phyloP scores from a whole-genome alignment of 2,888 invertebrate genomes.

The Plemyria rubiginata region DNA sequence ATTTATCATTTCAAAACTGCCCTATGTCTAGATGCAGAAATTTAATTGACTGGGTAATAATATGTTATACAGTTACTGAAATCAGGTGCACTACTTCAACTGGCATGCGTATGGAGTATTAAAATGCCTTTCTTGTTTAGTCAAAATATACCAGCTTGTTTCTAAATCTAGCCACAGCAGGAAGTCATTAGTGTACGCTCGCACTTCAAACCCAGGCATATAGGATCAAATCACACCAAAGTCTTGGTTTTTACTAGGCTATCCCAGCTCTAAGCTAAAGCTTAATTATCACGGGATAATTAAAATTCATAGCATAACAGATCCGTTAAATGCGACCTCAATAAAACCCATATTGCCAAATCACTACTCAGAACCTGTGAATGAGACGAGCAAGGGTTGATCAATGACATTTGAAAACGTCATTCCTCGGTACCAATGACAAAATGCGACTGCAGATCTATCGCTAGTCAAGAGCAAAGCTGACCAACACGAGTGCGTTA shows the following conservation, averaged over 20 bases:
- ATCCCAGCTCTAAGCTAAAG: neutral
- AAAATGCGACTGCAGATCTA: conserved; percentile 38
- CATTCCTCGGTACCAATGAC: conserved; percentile 65
- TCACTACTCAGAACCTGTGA: conserved; percentile 73
- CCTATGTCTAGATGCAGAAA: too few species aligned
- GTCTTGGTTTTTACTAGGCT: neutral
- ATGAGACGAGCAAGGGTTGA: conserved; percentile 72
- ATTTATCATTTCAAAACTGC: too few species aligned
- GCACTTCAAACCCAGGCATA: too few species aligned
- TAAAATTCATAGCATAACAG: conserved; percentile 45
- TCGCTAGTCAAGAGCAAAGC: conserved; percentile 36
- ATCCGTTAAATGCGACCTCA: conserved; percentile 74
- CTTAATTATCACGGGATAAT: neutral
- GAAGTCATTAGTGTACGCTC: too few species aligned
- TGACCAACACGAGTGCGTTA: conserved; percentile 39
- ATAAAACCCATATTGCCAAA: conserved; percentile 75
- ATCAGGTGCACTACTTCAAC: too few species aligned
- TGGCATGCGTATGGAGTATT: too few species aligned
- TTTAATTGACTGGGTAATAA: too few species aligned
- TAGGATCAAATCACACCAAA: neutral
- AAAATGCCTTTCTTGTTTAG: too few species aligned
- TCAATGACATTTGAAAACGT: conserved; percentile 73
- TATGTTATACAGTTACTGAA: too few species aligned
- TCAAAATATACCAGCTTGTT: too few species aligned
- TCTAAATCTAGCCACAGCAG: too few species aligned